Evolutionary conservation across 2,888 invertebrate genomes (phyloP).

Genomic region (Cancer borealis): DNA sequence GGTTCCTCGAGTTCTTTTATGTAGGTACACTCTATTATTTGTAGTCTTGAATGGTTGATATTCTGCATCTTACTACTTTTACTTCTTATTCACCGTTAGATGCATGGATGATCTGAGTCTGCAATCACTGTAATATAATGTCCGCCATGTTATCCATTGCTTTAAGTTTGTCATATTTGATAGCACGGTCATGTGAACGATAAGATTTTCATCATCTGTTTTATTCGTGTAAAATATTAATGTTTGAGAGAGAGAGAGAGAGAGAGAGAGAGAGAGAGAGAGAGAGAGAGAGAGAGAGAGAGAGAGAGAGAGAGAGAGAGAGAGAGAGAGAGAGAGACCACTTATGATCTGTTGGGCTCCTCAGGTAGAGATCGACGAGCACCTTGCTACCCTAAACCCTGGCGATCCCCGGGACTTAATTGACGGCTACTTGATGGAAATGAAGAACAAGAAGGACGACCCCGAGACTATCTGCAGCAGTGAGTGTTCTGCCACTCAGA

Average conservation of each 20-base stretch:
- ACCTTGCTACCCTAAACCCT: constrained; percentile 2
- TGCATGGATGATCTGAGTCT: no score
- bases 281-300: constrained; percentile 36
- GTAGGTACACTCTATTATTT: background rate
- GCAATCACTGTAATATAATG: no score
- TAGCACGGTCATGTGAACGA: no score
- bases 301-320: background rate
- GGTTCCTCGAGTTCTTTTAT: background rate
- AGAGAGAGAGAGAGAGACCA: background rate
- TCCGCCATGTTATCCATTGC: no score
- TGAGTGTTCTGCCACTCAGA: constrained; percentile 9
- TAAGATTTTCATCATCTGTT: no score
- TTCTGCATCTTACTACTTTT: background rate
- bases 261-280: constrained; percentile 37
- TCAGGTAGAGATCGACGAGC: constrained; percentile 34
- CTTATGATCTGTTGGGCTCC: background rate
- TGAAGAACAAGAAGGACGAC: constrained; percentile 55
- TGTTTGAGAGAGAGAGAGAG: background rate
- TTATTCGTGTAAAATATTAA: no score
- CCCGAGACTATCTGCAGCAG: constrained; percentile 48
- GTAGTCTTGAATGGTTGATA: background rate
- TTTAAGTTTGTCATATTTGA: no score
- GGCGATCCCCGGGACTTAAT: constrained; percentile 53
- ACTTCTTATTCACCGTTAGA: background rate
- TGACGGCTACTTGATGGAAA: constrained; percentile 57